Base-by-base conservation (phyloP, 2,113 vertebrate genomes). In the Ornithorhynchus anatinus region DNA sequence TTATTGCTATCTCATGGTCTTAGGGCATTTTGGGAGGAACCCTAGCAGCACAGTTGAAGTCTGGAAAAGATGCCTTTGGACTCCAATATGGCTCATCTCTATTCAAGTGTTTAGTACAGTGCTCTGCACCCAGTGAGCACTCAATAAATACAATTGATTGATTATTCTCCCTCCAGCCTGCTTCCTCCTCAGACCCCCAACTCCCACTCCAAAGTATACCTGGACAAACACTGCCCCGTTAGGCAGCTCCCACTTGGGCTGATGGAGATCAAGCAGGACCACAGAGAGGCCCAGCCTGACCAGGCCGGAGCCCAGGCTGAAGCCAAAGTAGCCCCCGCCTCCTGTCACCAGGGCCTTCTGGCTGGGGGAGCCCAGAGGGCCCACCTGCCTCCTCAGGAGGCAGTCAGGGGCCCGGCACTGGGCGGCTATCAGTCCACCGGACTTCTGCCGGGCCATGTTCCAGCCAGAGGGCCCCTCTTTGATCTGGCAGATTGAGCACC, bases 241-340 rank as follows among this genome's bases (percentile, higher is more conserved):
- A 5, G 93, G 93, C 42, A 95, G 73, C 4, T 95, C 94, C 90
- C 91, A 90, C 47, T 76, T 75, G 1, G 96, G 96, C 65, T 88
- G 91, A 43, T 59, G 89, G 19, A 95, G 62, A 43, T 99, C 97
- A 25, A 97, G 87, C 3, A 99, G 92, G 80, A 96, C 79, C 20
- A 97, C 96, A 1, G 90, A 82, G 40, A 86, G 9, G 11, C 96
- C 96, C 2, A 87, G 90, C 39, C 63, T 84, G 16, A 91, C 91
- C 14, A 98, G 93, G 33, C 91, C 92, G 58, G 88, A 92, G 1
- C 94, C 95, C 76, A 99, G 91, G 40, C 92, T 92, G 59, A 95
- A 96, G 2, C 97, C 97, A 39, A 97, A 92, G 85, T 98, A 99
- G 12, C 97, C 97, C 2, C 92, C 94, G 6, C 97, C 97, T 60